Conservation (phyloP, 2,797 vertebrate genomes). For the Fringilla coelebs region DNA sequence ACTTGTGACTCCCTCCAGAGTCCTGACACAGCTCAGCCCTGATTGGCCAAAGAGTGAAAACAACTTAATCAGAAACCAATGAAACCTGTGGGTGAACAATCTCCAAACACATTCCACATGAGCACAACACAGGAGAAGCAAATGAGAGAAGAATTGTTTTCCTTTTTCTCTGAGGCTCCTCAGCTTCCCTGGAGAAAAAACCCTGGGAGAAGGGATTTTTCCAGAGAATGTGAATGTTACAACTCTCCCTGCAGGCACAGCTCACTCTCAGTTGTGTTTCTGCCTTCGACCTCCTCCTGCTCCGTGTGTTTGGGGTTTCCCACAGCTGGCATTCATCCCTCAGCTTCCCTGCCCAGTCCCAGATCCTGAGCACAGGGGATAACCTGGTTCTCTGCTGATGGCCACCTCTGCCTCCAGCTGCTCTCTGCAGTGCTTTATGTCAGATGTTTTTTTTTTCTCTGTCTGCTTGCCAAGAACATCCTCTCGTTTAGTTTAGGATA, state of each 20-base stretch:
- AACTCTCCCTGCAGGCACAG: neutral
- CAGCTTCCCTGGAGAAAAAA: no score
- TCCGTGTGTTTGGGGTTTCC: neutral
- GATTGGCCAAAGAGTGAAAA: no score
- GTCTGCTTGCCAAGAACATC: neutral
- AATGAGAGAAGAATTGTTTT: no score
- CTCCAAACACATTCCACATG: no score
- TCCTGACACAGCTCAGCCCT: no score
- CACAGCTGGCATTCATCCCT: neutral
- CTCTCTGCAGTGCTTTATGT: neutral
- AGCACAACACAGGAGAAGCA: no score
- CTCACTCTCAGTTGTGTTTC: neutral
- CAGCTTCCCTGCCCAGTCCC: neutral
- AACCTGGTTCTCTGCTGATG: rapidly evolving
- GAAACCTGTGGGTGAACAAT: no score
- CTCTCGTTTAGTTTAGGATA: neutral
- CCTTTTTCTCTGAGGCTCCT: no score
- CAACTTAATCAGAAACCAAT: no score
- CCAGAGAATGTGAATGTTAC: no score
- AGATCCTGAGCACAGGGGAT: neutral
- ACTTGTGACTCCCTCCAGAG: no score
- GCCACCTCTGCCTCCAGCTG: neutral
- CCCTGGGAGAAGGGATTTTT: no score
- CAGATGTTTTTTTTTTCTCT: neutral
- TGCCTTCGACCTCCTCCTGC: rapidly evolving